phyloP scores from a whole-genome alignment of 2,113 vertebrate species.

The Orcinus orca region DNA sequence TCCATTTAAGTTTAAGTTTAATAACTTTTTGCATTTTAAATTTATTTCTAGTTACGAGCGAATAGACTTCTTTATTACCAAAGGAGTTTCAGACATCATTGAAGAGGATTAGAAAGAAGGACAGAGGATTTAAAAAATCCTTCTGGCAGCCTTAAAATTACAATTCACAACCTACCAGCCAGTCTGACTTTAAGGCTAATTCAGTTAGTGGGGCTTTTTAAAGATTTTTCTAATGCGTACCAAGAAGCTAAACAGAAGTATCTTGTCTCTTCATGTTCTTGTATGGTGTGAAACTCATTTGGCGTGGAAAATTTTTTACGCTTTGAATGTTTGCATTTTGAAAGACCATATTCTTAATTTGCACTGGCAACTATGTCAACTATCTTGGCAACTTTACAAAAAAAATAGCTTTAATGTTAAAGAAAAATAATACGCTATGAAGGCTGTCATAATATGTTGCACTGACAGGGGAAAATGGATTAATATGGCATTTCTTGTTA shows the following conservation, averaged over 20 bases:
- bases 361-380: slow-evolving; percentile 70
- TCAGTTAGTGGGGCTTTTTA: slow-evolving; percentile 28
- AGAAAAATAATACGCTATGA: slow-evolving; percentile 72
- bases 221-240: slow-evolving; percentile 33
- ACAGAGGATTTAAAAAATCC: not conserved
- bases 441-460: slow-evolving; percentile 75
- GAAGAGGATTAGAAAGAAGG: not conserved
- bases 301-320: slow-evolving; percentile 33
- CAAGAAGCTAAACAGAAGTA: slow-evolving; percentile 31
- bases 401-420: slow-evolving; percentile 49
- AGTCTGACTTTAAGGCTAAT: not conserved
- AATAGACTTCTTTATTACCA: not conserved
- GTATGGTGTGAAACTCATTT: slow-evolving; percentile 49
- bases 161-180: not conserved
- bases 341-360: slow-evolving; percentile 72
- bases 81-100: not conserved
- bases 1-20: not conserved
- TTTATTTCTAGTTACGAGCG: not conserved
- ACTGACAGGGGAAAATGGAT: slow-evolving; percentile 59
- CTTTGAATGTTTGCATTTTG: slow-evolving; percentile 54
- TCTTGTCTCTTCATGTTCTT: slow-evolving; percentile 40
- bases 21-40: slow-evolving; percentile 36
- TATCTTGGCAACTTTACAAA: slow-evolving; percentile 69
- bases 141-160: slow-evolving; percentile 2
- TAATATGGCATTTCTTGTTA: slow-evolving; percentile 68